A percentile compares a stretch with the other conserved stretches of the same genome.
Conservation (phyloP, 2,797 vertebrate genomes). For the Cuniculus paca region DNA sequence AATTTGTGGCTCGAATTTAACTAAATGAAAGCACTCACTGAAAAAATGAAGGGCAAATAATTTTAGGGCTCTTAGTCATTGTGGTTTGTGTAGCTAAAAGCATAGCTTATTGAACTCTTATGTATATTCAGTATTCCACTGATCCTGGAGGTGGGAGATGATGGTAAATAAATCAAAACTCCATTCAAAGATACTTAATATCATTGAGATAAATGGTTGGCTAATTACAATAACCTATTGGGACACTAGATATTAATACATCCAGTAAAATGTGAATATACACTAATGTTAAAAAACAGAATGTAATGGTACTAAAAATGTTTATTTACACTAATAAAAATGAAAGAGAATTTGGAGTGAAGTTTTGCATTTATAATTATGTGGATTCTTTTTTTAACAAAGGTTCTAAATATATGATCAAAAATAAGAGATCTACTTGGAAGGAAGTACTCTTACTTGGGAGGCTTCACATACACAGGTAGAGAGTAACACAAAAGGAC, state of each 20-base stretch:
- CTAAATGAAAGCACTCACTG: slow-evolving; percentile 38
- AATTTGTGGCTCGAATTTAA: background rate
- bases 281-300: slow-evolving; percentile 4
- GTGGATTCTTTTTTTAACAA: background rate
- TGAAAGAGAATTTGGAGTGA: background rate
- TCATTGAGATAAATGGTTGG: slow-evolving; percentile 6
- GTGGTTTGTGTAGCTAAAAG: slow-evolving; percentile 41
- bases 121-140: background rate
- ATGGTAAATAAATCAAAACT: slow-evolving; percentile 48
- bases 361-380: slow-evolving; percentile 40
- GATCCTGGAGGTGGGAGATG: background rate
- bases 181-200: background rate
- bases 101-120: slow-evolving; percentile 3
- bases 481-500: background rate
- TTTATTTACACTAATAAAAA: slow-evolving; percentile 15
- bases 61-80: slow-evolving; percentile 38
- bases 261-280: slow-evolving; percentile 29
- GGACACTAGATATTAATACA: background rate
- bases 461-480: background rate
- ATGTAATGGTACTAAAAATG: background rate
- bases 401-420: background rate
- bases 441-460: background rate
- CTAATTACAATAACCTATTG: slow-evolving; percentile 22
- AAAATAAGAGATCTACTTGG: background rate
- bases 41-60: slow-evolving; percentile 50